Evolutionary conservation across 2,113 vertebrate genomes (phyloP).

Genomic region (Alouatta palliata): DNA sequence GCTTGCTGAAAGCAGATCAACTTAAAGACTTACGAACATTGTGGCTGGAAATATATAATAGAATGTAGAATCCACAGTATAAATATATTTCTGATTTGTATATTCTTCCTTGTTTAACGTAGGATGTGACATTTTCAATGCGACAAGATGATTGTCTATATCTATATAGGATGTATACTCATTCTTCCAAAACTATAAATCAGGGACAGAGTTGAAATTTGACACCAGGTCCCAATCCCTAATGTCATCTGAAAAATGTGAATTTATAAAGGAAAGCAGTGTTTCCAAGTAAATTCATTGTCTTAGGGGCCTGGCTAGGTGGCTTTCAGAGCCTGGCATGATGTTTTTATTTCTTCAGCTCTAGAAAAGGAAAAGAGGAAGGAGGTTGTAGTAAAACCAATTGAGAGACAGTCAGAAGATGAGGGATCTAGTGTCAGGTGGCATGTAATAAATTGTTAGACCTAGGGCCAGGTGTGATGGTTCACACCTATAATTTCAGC

Average conservation of each 20-base stretch:
- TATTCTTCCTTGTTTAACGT: background rate
- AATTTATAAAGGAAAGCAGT: background rate
- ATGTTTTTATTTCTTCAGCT: background rate
- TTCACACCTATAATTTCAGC: too few species aligned
- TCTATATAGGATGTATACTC: too few species aligned
- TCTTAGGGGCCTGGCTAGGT: background rate
- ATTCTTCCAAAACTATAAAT: background rate
- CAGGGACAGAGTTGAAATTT: background rate
- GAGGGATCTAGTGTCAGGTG: background rate
- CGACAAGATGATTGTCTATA: background rate
- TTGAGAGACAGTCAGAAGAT: background rate
- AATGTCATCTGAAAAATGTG: background rate
- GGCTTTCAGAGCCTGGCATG: background rate
- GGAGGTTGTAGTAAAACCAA: background rate
- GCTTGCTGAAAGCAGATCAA: background rate
- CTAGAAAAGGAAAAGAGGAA: background rate
- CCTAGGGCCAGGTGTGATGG: background rate
- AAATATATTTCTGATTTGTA: background rate
- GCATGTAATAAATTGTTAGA: background rate
- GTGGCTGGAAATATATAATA: background rate
- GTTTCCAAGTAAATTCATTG: background rate
- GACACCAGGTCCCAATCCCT: background rate
- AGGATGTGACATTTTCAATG: background rate
- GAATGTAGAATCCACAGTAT: background rate
- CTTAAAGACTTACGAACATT: background rate